Conservation (phyloP, 2,113 vertebrate species). For the Cavia porcellus region DNA sequence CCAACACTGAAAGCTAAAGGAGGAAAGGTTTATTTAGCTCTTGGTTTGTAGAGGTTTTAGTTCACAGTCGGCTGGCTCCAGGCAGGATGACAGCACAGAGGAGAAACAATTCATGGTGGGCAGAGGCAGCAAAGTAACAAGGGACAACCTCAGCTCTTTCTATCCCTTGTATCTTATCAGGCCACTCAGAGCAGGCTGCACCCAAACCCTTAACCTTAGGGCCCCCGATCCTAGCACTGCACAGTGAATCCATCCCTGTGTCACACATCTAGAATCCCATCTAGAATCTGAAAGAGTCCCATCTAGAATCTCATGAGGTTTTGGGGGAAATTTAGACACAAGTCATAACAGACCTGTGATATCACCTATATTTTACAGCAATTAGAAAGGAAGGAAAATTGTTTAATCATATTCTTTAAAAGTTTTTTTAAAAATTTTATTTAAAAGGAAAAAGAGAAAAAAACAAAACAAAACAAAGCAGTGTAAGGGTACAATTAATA, state of each 20-base stretch:
- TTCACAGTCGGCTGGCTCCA: background rate
- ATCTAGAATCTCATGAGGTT: background rate
- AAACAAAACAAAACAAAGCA: no score
- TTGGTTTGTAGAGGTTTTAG: background rate
- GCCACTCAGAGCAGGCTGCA: background rate
- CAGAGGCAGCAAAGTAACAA: background rate
- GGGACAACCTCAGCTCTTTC: background rate
- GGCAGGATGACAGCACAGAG: background rate
- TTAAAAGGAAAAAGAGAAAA: no score
- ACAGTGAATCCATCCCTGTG: background rate
- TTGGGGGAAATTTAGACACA: background rate
- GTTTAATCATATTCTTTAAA: constrained; percentile 36
- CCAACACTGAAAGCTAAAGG: background rate
- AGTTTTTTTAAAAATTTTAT: no score
- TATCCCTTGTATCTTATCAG: background rate
- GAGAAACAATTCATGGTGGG: background rate
- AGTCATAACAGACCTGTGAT: background rate
- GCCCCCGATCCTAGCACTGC: background rate
- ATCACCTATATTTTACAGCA: background rate
- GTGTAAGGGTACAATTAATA: no score
- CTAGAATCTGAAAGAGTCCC: no score
- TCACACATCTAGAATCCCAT: background rate
- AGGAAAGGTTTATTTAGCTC: background rate
- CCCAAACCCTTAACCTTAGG: background rate
- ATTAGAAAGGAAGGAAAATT: background rate